Base-by-base conservation (phyloP, 2,888 invertebrate genomes). In the Odontocerum albicorne region DNA sequence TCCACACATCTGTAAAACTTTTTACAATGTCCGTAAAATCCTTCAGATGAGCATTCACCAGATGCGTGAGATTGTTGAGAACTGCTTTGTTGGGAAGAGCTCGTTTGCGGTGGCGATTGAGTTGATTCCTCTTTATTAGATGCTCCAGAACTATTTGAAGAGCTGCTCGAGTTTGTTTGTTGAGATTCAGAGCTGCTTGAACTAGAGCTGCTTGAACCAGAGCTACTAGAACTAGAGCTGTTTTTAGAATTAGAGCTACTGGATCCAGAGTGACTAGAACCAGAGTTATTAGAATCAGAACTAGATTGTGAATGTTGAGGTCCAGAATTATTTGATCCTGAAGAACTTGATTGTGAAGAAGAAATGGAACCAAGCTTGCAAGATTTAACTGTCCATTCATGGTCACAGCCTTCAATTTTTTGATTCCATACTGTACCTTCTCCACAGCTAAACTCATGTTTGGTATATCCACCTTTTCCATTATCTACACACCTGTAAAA, bases 401-500 rank as follows among this genome's bases (percentile, higher is more conserved):
- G 83, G 66, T 82, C 82, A 63, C 84, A 88, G 1, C 82, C 80
- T 64, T 81, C 77, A 46, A 80, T 71, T 12, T 75, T 74, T 64
- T 81, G 79, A 64, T 86, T 84, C 86, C 87, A 88, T n/a, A 81
- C 80, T 0, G 87, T 87, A 31, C 85, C 86, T 53, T 80, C 77
- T 1, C 82, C 82, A 69, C 91, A 91, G 10, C 73, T 73, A 67
- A 88, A 91, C 59, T 88, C 85, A 66, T 86, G 85, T 70, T 81
- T 84, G 40, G 72, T 82, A 63, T 75, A 87, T 2, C 76, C 75
- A 56, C 80, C 81, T 20, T 77, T 72, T 1, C 81, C 83, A 65
- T 81, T 78, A 54, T 77, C 74, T 16, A 89, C 88, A 70, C 91
- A 91, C 62, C 90, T 80, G 67, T 88, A 88, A 72, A 90, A 91